Evolutionary conservation across 2,113 vertebrate species (phyloP), one percentile per base, ranked within the genome.

Genomic region (Chionodraco myersi): DNA sequence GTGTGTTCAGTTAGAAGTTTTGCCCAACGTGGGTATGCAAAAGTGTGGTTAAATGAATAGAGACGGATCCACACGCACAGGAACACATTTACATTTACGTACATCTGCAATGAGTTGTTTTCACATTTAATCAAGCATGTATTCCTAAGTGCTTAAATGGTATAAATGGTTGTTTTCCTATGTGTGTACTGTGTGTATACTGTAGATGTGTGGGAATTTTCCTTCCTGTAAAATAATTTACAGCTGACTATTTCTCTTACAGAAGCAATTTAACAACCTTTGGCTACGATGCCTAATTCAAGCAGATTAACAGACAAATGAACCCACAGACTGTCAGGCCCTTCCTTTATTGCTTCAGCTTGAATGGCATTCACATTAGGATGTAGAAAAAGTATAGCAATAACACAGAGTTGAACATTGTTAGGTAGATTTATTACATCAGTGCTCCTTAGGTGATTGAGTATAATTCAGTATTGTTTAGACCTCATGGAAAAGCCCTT

Each of bases 231-330:
- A 96, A 95, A 95, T 92, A 88, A 10, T 92, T 93, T 94, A 94
- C 93, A 94, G 93, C 94, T 92, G 92, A 90, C 88, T 92, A 88
- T 91, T 94, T 90, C 90, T 92, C 89, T 91, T 93, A 93, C 92
- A 94, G 92, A 93, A 88, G 89, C 90, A 84, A 92, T 94, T 95
- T 95, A 93, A 94, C 94, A 93, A 92, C 92, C 86, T 86, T 91
- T 94, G 92, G 94, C 95, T 94, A 94, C 93, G 94, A 90, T 91
- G 92, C 79, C 89, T 95, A 94, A 96, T 94, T 95, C 92, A 95
- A 95, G 92, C 90, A 89, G 72, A 80, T 68, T 61, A 49, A 80
- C 56, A 75, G 73, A 82, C 76, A 82, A 77, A 85, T 61, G 16
- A 72, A 79, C 45, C 10, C 12, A 83, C 49, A 48, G 49, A 75